phyloP scores from a whole-genome alignment of 2,113 vertebrate genomes.

The Coracopsis vasa region DNA sequence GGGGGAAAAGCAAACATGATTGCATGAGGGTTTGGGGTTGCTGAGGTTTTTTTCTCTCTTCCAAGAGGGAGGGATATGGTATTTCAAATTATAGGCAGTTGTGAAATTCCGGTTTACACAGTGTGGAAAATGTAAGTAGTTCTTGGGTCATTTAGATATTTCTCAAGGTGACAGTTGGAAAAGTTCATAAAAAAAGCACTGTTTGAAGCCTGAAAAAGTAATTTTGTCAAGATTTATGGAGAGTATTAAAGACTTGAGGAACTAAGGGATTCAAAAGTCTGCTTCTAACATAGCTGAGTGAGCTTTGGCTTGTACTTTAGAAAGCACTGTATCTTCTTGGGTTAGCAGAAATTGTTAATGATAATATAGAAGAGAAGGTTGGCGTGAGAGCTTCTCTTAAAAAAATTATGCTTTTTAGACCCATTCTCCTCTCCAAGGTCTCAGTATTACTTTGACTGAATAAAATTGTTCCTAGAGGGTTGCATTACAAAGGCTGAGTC shows the following conservation, averaged over 20 bases:
- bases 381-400: slow-evolving; percentile 37
- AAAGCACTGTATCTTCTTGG: slow-evolving; percentile 26
- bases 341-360: slow-evolving; percentile 65
- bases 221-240: slow-evolving; percentile 54
- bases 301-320: slow-evolving; percentile 40
- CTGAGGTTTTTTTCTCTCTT: background rate
- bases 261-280: slow-evolving; percentile 64
- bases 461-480: slow-evolving; percentile 65
- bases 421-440: slow-evolving; percentile 55
- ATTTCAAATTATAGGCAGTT: slow-evolving; percentile 50
- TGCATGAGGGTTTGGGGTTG: background rate
- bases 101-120: slow-evolving; percentile 54
- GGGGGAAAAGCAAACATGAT: background rate
- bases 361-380: slow-evolving; percentile 36
- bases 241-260: slow-evolving; percentile 60
- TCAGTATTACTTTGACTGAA: slow-evolving; percentile 52
- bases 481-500: slow-evolving; percentile 56
- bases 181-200: slow-evolving; percentile 62
- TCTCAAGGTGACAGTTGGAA: slow-evolving; percentile 53
- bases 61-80: background rate
- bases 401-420: slow-evolving; percentile 55
- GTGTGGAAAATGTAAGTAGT: slow-evolving; percentile 42
- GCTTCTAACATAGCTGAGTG: slow-evolving; percentile 29
- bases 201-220: slow-evolving; percentile 60
- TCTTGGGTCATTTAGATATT: slow-evolving; percentile 58